Conservation (phyloP, 2,797 vertebrate species). For the Fratercula arctica region DNA sequence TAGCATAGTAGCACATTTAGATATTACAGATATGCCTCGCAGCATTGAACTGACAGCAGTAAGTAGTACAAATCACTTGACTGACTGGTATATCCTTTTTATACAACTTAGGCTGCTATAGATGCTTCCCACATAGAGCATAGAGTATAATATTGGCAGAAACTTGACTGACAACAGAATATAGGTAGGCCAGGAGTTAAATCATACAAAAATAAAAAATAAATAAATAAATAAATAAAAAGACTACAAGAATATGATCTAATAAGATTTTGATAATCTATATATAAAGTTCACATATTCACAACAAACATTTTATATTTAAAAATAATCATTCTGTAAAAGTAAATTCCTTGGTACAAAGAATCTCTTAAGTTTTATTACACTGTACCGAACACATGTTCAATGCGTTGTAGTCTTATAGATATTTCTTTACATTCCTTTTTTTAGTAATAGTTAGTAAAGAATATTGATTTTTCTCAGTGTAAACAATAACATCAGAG, state of each 20-base stretch:
- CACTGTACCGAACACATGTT: background rate
- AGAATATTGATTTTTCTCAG: background rate
- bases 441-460: background rate
- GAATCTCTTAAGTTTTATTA: background rate
- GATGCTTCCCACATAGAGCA: background rate
- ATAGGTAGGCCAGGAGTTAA: background rate
- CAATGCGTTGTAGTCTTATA: background rate
- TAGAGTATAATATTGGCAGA: background rate
- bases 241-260: background rate
- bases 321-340: background rate
- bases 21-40: background rate
- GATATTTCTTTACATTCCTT: background rate
- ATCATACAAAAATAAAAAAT: accelerated
- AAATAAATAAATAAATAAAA: background rate
- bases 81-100: background rate
- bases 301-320: background rate
- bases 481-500: background rate
- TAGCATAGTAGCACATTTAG: background rate
- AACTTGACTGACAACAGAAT: background rate
- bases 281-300: background rate
- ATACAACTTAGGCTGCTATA: background rate
- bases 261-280: background rate
- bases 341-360: background rate
- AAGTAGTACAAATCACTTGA: background rate
- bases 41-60: background rate